phyloP scores from a whole-genome alignment of 2,888 invertebrate genomes.

The Heteropelma amictum region DNA sequence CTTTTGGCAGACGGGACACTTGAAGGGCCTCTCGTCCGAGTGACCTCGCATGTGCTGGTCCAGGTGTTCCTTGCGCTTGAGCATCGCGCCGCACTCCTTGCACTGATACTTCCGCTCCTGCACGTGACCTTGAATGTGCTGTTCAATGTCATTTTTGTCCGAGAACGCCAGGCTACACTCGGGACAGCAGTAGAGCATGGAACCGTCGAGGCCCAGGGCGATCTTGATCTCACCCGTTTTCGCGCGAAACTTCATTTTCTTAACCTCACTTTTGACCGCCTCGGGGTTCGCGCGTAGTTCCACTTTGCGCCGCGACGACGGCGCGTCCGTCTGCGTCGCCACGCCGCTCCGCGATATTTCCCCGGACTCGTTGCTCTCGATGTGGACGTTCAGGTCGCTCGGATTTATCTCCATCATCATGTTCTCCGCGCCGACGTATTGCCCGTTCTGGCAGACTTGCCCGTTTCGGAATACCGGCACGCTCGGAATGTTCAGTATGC shows the following conservation, averaged over 20 bases:
- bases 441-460: conserved; percentile 55
- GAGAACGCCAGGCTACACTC: conserved; percentile 78
- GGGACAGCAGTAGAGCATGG: conserved; percentile 78
- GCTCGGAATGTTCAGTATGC: conserved; percentile 75
- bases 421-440: conserved; percentile 68
- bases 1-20: conserved; percentile 77
- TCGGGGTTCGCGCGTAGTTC: neutral
- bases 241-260: conserved; percentile 75
- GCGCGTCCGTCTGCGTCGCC: conserved; percentile 25
- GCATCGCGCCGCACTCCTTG: conserved; percentile 79
- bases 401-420: conserved; percentile 71
- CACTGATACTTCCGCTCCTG: conserved; percentile 79
- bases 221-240: conserved; percentile 77
- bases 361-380: conserved; percentile 59
- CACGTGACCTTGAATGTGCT: conserved; percentile 76
- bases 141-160: conserved; percentile 77
- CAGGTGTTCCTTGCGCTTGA: conserved; percentile 79
- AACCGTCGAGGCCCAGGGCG: conserved; percentile 75
- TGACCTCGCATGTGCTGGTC: conserved; percentile 79
- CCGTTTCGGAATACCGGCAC: conserved; percentile 70
- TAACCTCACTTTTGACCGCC: conserved; percentile 58
- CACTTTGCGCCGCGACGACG: neutral
- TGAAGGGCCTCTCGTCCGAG: conserved; percentile 78
- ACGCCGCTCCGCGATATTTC: conserved; percentile 10
- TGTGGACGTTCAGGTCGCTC: conserved; percentile 71